Evolutionary conservation across 1,140 invertebrate species (phyloP), one percentile per base, ranked within the genome.

Genomic region (Anastrepha obliqua): DNA sequence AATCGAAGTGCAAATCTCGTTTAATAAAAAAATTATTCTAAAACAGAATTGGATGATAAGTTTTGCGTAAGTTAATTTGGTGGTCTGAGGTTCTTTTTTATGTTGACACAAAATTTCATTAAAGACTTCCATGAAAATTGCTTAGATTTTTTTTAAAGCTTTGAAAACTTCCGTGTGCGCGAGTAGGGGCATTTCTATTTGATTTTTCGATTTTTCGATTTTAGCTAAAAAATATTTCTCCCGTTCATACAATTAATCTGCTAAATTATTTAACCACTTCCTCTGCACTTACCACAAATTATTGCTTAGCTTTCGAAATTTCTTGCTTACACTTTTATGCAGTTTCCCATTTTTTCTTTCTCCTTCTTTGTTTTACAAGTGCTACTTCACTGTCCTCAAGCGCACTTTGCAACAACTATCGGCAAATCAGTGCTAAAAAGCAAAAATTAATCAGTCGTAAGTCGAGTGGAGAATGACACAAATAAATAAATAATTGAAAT

Each of bases 401-500:
- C 51, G 74, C 74, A 81, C n/a, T 81, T 81, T 17, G 44, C 51
- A 55, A 55, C 44, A 55, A 81, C 74, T 81, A 81, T 20, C 74
- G 74, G 74, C 74, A 81, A 81, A 81, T 81, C 74, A 81, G 47
- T 81, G 74, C 44, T 42, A 81, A 81, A 81, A 42, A 81, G 74
- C 74, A 81, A 81, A 81, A 81, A 81, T 81, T 81, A 81, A 81
- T 81, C 74, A 81, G 74, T 55, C 74, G 74, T 81, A 81, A 29
- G 47, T 8, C 44, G 9, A 55, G 47, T 62, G 20, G 74, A 51
- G 74, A n/a, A 81, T 13, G 42, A 55, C 74, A 81, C 74, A 81
- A 81, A 81, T 81, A 81, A 81, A 81, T 81, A 81, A 81, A n/a
- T 81, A 81, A 81, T 81, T 81, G 74, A 81, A 81, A 81, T 81